Evolutionary conservation across 2,888 invertebrate species (phyloP), one percentile per base, ranked within the genome.

Genomic region (Chorisops tibialis): DNA sequence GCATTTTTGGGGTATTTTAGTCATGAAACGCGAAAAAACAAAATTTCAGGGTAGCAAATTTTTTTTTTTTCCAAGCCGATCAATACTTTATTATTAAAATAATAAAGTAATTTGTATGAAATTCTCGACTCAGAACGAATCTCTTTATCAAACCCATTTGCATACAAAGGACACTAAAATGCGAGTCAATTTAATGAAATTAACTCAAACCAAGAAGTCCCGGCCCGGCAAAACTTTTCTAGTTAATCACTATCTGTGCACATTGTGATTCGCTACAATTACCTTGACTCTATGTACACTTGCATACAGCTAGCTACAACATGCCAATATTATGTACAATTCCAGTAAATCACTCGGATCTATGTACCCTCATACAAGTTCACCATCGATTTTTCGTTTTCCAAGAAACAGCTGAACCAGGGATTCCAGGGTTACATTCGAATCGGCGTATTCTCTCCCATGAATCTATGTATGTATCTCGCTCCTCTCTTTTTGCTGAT

Each of bases 311-410:
- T 47, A 47, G 21, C 12, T 47, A 21, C 21, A 19, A 47, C 16
- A 9, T 30, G 9, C 30, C 5, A 30, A 1, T 30, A 30, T 30
- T 30, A 18, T 16, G 43, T 4, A 45, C 16, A 48, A 6, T 9
- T 9, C 24, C 21, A 3, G 7, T 19, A 11, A 9, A 30, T 50
- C 6, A 14, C 16, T 48, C 21, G 3, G n/a, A 30, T 30, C 11
- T 19, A 50, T 50, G 14, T 50, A 50, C 30, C n/a, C n/a, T n/a
- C n/a, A 50, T 30, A 50, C 16, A 35, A 50, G 49, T 50, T 50
- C 49, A 50, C 5, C 49, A 50, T 50, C 49, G 49, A 50, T 50
- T 50, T 50, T 50, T 30, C 30, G 30, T 50, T 50, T 50, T 30
- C 49, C 11, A 14, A 9, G 49, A 50, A 50, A 30, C 49, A 50